Percentiles rank a stretch among this genome's conserved stretches.
Evolutionary conservation across 2,888 invertebrate species (phyloP).

Genomic region (Rutpela maculata): DNA sequence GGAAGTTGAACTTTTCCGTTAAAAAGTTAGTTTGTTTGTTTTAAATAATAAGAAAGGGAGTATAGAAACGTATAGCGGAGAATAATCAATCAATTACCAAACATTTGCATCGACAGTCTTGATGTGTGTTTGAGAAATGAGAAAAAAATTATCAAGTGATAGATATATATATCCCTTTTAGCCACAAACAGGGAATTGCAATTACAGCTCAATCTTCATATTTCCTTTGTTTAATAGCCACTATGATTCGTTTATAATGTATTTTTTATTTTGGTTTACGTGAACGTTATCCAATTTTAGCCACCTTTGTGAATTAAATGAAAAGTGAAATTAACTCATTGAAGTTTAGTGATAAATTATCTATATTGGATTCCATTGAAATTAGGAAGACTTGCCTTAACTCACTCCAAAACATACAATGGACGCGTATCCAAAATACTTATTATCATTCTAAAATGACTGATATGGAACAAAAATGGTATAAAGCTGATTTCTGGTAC

Average conservation of each 20-base stretch:
- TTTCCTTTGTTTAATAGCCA: not conserved
- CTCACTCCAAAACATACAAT: not conserved
- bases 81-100: constrained; percentile 7
- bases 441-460: too few species aligned
- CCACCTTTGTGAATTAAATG: not conserved
- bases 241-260: not conserved
- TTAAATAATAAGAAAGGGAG: not conserved
- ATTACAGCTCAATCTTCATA: not conserved
- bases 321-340: not conserved
- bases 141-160: not conserved
- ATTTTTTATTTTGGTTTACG: not conserved
- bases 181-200: not conserved
- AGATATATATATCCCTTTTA: constrained; percentile 1
- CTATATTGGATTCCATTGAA: not conserved
- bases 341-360: not conserved
- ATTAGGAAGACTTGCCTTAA: not conserved
- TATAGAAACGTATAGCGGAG: not conserved
- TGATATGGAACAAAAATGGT: too few species aligned
- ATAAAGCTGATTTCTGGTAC: too few species aligned
- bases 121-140: not conserved
- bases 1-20: not conserved
- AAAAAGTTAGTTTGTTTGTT: not conserved
- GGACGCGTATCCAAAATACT: constrained; percentile 7
- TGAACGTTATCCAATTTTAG: not conserved
- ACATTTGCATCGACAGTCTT: constrained; percentile 1